Percentiles rank a stretch among this genome's conserved stretches.
phyloP scores from a whole-genome alignment of 2,797 vertebrate species.

The Danio albolineatus region DNA sequence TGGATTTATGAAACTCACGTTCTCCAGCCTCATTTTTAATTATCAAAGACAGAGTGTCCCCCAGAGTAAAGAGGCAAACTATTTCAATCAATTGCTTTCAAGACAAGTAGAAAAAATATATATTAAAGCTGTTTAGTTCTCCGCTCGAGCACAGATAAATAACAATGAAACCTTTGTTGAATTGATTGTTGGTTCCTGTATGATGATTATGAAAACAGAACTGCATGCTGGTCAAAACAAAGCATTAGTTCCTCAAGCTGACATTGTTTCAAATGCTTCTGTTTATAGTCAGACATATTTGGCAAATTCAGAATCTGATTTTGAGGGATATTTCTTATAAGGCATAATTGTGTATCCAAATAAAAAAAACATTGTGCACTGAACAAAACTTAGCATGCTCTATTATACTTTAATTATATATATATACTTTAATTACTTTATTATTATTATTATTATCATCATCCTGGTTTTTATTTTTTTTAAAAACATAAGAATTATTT shows the following conservation, averaged over 20 bases:
- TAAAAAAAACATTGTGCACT: not conserved
- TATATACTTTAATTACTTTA: no score
- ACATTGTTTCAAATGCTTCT: not conserved
- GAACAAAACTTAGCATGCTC: no score
- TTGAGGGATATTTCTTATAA: not conserved
- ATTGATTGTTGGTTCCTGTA: not conserved
- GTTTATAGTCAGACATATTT: not conserved
- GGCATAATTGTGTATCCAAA: not conserved
- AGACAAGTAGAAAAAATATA: not conserved
- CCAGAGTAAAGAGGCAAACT: not conserved
- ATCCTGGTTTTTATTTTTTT: no score
- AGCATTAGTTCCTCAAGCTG: conserved; percentile 15
- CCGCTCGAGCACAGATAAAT: not conserved
- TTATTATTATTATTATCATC: no score
- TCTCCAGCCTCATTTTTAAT: conserved; percentile 11
- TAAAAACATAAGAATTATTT: no score
- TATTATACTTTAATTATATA: no score
- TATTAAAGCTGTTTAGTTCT: conserved; percentile 2
- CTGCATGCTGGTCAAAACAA: not conserved
- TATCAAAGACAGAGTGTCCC: conserved; percentile 15
- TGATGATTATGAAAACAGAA: conserved; percentile 20
- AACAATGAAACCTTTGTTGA: conserved; percentile 29
- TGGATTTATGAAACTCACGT: conserved; percentile 3
- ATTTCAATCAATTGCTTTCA: conserved; percentile 24
- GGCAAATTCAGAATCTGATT: not conserved